Base-by-base conservation (phyloP, 2,797 vertebrate species). In the Hoplostethus mediterraneus region DNA sequence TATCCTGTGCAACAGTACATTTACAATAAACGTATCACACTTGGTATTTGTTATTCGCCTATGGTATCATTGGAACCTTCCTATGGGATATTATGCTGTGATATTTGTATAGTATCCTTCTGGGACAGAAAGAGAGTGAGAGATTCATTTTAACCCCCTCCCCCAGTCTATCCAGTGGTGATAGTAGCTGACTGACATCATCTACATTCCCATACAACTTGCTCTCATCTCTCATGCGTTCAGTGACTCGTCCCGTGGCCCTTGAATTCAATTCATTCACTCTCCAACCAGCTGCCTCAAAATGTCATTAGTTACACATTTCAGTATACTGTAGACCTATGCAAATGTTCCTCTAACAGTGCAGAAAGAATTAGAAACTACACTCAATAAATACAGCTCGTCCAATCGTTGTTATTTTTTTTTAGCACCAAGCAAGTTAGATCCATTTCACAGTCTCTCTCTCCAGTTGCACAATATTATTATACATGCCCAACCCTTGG, bases 181-280 rank as follows among this genome's bases (percentile, higher is more conserved):
- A 84, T 81, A 75, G 85, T 69, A 73, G 75, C 84, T 56, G 77
- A 79, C 75, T 89, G 90, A 91, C 86, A 86, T 90, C 90, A 90
- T 85, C 79, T 54, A 48, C 63, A 60, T 53, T 36, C 45, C 47
- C 16, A 53, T 40, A 31, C 13, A 54, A 40, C 36, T 30, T 38
- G 21, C 16, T 57, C 28, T 52, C 44, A 25, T 28, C 6, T 21
- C 21, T 21, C 21, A 21, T 36, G 65, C 53, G 68, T 63, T 60
- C 72, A 85, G 77, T 82, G 81, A 79, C 80, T 86, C 77, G 83
- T 78, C 63, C 75, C 11, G 5, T 45, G 30, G 28, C 58, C 60
- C 65, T 21, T 21, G 21, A 21, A 21, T 21, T 21, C 21, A 21
- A 21, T 21, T 1, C 21, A 21, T 1, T 12, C 33, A 13, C 31